phyloP scores from a whole-genome alignment of 2,113 vertebrate species.

The zebrafish (Danio rerio) region DNA sequence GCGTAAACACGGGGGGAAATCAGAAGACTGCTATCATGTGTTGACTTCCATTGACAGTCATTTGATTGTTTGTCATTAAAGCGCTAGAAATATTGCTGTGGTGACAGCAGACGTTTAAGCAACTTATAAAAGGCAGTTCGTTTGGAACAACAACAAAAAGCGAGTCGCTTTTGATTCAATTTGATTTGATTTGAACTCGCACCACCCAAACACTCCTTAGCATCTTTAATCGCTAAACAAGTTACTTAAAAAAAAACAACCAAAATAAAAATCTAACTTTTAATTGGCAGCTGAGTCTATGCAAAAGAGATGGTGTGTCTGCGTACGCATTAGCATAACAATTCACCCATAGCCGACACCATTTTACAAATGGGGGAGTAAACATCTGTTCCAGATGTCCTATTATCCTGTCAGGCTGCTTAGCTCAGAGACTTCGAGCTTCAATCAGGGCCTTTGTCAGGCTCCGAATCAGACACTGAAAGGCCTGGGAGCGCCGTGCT shows the following conservation, averaged over 20 bases:
- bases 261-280: slow-evolving; percentile 58
- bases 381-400: slow-evolving; percentile 65
- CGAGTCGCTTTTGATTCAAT: slow-evolving; percentile 1
- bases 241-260: slow-evolving; percentile 41
- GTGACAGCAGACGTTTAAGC: slow-evolving; percentile 47
- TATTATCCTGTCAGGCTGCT: slow-evolving; percentile 59
- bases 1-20: slow-evolving; percentile 73
- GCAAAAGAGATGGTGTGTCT: slow-evolving; percentile 61
- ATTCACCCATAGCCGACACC: slow-evolving; percentile 60
- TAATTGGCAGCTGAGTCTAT: slow-evolving; percentile 68
- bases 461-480: slow-evolving; percentile 56
- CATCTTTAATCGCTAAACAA: slow-evolving; percentile 52
- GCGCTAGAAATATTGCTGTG: slow-evolving; percentile 51
- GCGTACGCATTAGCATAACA: slow-evolving; percentile 60
- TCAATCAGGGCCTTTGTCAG: slow-evolving; percentile 58
- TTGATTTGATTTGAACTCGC: slow-evolving; percentile 5
- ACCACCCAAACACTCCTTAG: slow-evolving; percentile 11
- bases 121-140: slow-evolving; percentile 70
- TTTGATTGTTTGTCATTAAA: slow-evolving; percentile 61
- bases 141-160: slow-evolving; percentile 34
- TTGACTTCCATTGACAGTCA: slow-evolving; percentile 70
- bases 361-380: slow-evolving; percentile 63
- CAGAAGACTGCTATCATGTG: slow-evolving; percentile 70
- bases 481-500: slow-evolving; percentile 51
- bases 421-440: slow-evolving; percentile 49